Base-by-base conservation (phyloP, 2,888 invertebrate genomes). In the Drosophila pseudotakahashii region DNA sequence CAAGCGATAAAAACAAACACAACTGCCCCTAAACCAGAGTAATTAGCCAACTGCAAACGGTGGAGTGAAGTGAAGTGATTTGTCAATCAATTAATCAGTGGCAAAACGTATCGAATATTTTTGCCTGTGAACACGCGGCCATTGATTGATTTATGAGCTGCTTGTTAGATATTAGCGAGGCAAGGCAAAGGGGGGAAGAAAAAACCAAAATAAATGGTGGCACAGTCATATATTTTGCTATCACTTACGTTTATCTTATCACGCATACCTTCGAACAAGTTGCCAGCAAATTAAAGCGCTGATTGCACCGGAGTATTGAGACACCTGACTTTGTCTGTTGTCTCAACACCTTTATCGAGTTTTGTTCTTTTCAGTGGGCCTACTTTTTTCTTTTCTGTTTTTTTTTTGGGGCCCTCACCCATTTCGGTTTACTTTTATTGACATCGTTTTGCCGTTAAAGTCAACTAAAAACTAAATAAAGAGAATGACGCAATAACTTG, bases 401-500 rank as follows among this genome's bases (percentile, higher is more conserved):
- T 34, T 19, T 19, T 19, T 34, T 10, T n/a, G 6, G 41, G 41
- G 32, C 41, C 30, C 30, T 55, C 50, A 36, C 71, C 62, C 39
- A 30, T n/a, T 32, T 42, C 11, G 57, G 41, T 71, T 71, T 36
- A 63, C 34, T 55, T 64, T 71, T 71, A 71, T 71, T 51, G 68
- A 68, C 66, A 67, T 48, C 37, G 14, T 63, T 32, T 37, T 30
- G 34, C 62, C 62, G 60, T 48, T 53, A 77, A 72, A 78, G 75
- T 70, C 73, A 78, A 70, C 84, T 86, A 86, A 71, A 83, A 81
- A 86, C 84, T 86, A 83, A 86, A 83, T 81, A 82, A 86, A 82
- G 41, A 63, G 47, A 54, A 48, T 69, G 69, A 69, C 52, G 47
- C 55, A 69, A 48, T 60, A 47, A 52, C 64, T 66, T 36, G 23